Evolutionary conservation across 2,888 invertebrate genomes (phyloP).

Genomic region (Drosophila monieri): DNA sequence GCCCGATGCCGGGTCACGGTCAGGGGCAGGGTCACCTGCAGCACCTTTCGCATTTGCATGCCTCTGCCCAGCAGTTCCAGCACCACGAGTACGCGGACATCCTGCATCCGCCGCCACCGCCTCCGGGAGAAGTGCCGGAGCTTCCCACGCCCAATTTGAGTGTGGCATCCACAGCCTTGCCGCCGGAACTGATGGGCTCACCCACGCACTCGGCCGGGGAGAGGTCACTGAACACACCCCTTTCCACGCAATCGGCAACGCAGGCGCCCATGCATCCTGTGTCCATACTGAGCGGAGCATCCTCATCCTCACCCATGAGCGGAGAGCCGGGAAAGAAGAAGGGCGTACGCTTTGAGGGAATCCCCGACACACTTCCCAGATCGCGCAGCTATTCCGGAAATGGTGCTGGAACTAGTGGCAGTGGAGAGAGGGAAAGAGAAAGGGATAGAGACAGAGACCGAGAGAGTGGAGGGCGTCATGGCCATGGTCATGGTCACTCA

Average conservation of each 20-base stretch:
- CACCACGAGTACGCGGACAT: slow-evolving; percentile 71
- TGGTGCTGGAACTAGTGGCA: slow-evolving; percentile 79
- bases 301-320: slow-evolving; percentile 81
- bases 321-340: slow-evolving; percentile 81
- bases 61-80: slow-evolving; percentile 59
- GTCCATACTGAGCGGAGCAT: slow-evolving; percentile 79
- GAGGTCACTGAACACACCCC: slow-evolving; percentile 78
- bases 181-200: slow-evolving; percentile 81
- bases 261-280: slow-evolving; percentile 75
- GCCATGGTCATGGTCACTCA: slow-evolving; percentile 81
- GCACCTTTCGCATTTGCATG: slow-evolving; percentile 56
- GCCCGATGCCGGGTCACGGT: slow-evolving; percentile 11
- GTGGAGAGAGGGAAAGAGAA: slow-evolving; percentile 30
- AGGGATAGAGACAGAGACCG: slow-evolving; percentile 39
- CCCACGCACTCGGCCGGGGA: slow-evolving; percentile 81
- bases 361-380: slow-evolving; percentile 84
- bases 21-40: slow-evolving; percentile 45
- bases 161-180: slow-evolving; percentile 85
- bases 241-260: slow-evolving; percentile 75
- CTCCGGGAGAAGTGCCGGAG: slow-evolving; percentile 78
- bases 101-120: slow-evolving; percentile 59
- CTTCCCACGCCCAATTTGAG: slow-evolving; percentile 85
- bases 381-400: slow-evolving; percentile 86
- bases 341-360: slow-evolving; percentile 84
- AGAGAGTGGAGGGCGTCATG: slow-evolving; percentile 64